Percentiles rank a stretch among this genome's conserved stretches.
These are phyloP conservation scores for Pyralis farinalis DNA, from an alignment of 2,888 invertebrate species.

Conservation along the genomic window DNA sequence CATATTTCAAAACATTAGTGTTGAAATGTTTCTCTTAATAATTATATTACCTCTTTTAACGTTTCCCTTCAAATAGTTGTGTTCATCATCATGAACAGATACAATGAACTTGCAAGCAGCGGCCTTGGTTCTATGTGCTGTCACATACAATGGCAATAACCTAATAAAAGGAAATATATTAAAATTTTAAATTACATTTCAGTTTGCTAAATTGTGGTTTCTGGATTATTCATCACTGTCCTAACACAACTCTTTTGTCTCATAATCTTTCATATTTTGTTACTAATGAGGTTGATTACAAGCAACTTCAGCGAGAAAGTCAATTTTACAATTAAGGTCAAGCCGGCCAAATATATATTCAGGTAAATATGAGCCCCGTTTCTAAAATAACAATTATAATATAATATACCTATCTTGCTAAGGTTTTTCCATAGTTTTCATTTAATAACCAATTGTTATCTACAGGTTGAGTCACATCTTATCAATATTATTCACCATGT, in stretches of 20 bases:
- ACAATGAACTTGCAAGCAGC: conserved; percentile 33
- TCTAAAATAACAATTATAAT: too few species aligned
- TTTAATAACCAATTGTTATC: too few species aligned
- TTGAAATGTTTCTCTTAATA: too few species aligned
- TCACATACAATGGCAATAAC: conserved; percentile 33
- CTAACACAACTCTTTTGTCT: too few species aligned
- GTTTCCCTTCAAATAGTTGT: conserved; percentile 40
- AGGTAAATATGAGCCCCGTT: not conserved
- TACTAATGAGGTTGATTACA: not conserved
- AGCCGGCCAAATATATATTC: not conserved
- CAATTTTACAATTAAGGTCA: not conserved
- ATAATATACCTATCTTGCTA: too few species aligned
- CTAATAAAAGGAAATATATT: conserved; percentile 25
- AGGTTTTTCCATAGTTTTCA: too few species aligned
- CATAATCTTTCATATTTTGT: too few species aligned
- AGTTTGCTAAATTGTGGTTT: not conserved
- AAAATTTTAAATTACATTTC: not conserved
- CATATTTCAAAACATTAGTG: too few species aligned
- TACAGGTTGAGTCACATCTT: too few species aligned
- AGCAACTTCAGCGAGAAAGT: not conserved
- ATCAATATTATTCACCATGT: too few species aligned
- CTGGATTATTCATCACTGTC: too few species aligned
- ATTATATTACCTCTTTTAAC: conserved; percentile 44
- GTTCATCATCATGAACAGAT: conserved; percentile 42
- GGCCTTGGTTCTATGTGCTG: conserved; percentile 29